Evolutionary conservation across 1,140 invertebrate genomes (phyloP), one percentile per base, ranked within the genome.

Genomic region (Drosophila nigromelanica): DNA sequence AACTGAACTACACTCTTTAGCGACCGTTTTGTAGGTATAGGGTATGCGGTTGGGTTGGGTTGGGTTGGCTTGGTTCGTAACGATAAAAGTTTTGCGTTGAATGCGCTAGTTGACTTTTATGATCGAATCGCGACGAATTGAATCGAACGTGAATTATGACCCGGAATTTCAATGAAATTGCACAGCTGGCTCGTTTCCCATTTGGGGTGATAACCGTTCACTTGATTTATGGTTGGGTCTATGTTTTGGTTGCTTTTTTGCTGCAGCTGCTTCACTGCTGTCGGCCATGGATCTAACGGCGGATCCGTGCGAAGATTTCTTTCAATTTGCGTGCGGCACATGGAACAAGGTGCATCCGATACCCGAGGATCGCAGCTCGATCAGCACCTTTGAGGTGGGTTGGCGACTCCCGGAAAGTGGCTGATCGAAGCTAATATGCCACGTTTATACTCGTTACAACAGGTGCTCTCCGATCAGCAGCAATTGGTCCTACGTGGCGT

Each of bases 291-390:
- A 98, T 85, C 93, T 93, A 10, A 94, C 93, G 0, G 95, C 95
- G 0, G 95, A 97, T 90, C 97, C 97, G 7, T 98, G 97, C 91
- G 94, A 94, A 15, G 96, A 98, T 91, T 98, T 98, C 92, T 98
- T 97, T 92, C 96, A 97, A 92, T 98, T 95, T 86, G 97, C 97
- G 1, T 98, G 97, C 82, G 97, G 97, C 1, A 95, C 95, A 1
- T 98, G 97, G 97, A 98, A 98, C 90, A 95, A 95, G 79, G 94
- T 95, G 62, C 96, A 98, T 93, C 93, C 96, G 3, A 98, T 98
- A 78, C 97, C 97, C 0, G 97, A 98, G 85, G 97, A 98, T 86
- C 93, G 95, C 75, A 95, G 96, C 72, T 97, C 96, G 14, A 97
- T 97, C 54, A 97, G 95, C 80, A 98, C 97, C 0, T 98, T 98